Evolutionary conservation across 1,140 invertebrate genomes (phyloP).

Genomic region (Steinernema feltiae): DNA sequence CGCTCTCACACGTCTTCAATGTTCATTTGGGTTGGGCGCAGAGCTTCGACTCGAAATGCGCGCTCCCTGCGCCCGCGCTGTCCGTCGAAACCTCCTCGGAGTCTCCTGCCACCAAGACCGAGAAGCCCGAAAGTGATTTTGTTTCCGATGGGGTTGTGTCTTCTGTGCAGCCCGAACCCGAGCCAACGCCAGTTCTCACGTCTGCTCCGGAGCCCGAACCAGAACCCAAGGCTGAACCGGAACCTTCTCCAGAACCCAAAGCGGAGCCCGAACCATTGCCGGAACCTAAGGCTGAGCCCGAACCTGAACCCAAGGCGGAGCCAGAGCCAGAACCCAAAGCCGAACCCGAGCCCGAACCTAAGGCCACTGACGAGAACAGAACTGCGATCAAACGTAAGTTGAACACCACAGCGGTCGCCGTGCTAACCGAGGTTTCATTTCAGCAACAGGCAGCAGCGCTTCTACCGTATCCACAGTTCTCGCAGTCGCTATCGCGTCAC

Average conservation of each 20-base stretch:
- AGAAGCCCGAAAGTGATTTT: not conserved
- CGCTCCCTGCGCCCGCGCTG: slow-evolving; percentile 29
- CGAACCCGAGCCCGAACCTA: not conserved
- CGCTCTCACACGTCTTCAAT: slow-evolving; percentile 53
- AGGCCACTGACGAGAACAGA: slow-evolving; percentile 10
- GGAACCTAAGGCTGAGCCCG: not conserved
- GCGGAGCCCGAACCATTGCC: not conserved
- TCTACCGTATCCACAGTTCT: not conserved
- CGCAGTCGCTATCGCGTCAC: not conserved
- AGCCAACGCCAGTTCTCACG: not conserved
- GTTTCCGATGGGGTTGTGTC: not conserved
- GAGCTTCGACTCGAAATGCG: slow-evolving; percentile 39
- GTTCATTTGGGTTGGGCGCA: slow-evolving; percentile 47
- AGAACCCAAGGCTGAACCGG: not conserved
- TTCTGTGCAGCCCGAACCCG: slow-evolving; percentile 14
- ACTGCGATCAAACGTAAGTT: not conserved
- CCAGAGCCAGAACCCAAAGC: slow-evolving; percentile 4
- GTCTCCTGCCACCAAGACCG: not conserved
- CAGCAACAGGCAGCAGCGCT: not conserved
- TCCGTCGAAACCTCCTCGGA: slow-evolving; percentile 10
- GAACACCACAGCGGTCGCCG: not conserved
- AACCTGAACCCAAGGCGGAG: slow-evolving; percentile 2
- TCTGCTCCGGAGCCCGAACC: not conserved
- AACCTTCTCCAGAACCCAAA: not conserved
- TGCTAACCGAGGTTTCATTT: not conserved